These are phyloP conservation scores for Lutraria lutraria DNA, from an alignment of 2,888 invertebrate genomes.

Conservation along the genomic window DNA sequence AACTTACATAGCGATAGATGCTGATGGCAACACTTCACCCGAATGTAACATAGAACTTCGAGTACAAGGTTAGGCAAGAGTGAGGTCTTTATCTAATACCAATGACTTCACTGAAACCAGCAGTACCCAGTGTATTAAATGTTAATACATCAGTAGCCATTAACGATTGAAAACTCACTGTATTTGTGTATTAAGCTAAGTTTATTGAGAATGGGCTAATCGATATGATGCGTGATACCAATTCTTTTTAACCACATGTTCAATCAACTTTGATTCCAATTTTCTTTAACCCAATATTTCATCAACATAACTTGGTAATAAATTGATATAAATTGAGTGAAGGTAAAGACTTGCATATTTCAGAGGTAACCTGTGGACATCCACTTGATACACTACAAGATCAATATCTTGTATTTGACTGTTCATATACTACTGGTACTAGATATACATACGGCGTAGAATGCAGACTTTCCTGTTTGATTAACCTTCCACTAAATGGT, in stretches of 20 bases:
- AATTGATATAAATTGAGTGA: not conserved
- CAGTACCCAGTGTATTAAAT: too few relatives aligned
- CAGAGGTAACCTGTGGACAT: slow-evolving; percentile 45
- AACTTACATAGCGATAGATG: slow-evolving; percentile 43
- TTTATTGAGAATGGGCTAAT: not conserved
- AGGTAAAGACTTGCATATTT: slow-evolving; percentile 10
- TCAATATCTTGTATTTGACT: slow-evolving; percentile 13
- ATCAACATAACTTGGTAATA: not conserved
- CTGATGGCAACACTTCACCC: slow-evolving; percentile 35
- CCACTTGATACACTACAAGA: slow-evolving; percentile 34
- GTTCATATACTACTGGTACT: not conserved
- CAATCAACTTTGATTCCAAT: not conserved
- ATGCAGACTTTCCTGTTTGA: slow-evolving; percentile 32
- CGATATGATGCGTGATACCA: not conserved
- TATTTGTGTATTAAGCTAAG: not conserved
- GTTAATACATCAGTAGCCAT: not conserved
- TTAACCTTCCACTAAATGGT: slow-evolving; percentile 33
- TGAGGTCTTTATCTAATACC: not conserved
- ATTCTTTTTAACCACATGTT: not conserved
- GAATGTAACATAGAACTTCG: slow-evolving; percentile 43
- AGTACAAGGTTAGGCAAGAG: slow-evolving; percentile 1
- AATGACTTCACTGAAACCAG: not conserved
- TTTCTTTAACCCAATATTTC: not conserved
- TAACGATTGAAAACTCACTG: not conserved
- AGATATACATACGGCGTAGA: slow-evolving; percentile 34